Base-by-base conservation (phyloP, 2,888 invertebrate genomes). In the Chorisops tibialis region DNA sequence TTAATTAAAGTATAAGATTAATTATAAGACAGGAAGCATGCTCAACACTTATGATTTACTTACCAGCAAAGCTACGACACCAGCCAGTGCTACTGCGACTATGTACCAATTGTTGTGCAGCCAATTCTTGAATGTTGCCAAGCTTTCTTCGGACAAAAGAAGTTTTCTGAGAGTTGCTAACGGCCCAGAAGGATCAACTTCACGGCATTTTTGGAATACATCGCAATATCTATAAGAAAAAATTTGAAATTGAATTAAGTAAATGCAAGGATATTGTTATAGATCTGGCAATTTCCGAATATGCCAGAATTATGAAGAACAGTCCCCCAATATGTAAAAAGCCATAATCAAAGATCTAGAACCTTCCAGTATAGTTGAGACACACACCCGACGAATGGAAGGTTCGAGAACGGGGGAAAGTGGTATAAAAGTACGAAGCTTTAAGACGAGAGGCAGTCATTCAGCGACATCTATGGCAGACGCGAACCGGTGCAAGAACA, bases 101-200 rank as follows among this genome's bases (percentile, higher is more conserved):
- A 91, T 90, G 75, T 95, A 96, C 96, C 96, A 96, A 76, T 96
- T 91, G 56, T 88, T 86, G 68, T 87, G 82, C 70, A 95, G 83
- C 93, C 93, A 94, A 72, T 86, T 85, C 75, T 88, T 88, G 77
- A 94, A 91, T 66, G 91, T 89, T 41, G 92, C 92, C 65, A 95
- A 87, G 72, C 92, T 93, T 77, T 94, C 92, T 75, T 93, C 93
- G 0, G 93, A 93, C 52, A 95, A 81, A 52, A 95, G 80, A 51
- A 95, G 81, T 75, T 92, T 91, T 56, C 93, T 84, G 58, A 95
- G 81, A 19, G 94, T 95, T 12, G 94, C 94, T 72, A 95, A 79
- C 12, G 94, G 95, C 7, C 95, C 94, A 1, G 93, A 92, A 14
- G 94, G 95, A 83, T 95, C 94, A 64, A 94, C 93, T 80, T 94